These are phyloP conservation scores for Marcusenius ussheri DNA, from an alignment of 2,113 vertebrate genomes.

Conservation along the genomic window DNA sequence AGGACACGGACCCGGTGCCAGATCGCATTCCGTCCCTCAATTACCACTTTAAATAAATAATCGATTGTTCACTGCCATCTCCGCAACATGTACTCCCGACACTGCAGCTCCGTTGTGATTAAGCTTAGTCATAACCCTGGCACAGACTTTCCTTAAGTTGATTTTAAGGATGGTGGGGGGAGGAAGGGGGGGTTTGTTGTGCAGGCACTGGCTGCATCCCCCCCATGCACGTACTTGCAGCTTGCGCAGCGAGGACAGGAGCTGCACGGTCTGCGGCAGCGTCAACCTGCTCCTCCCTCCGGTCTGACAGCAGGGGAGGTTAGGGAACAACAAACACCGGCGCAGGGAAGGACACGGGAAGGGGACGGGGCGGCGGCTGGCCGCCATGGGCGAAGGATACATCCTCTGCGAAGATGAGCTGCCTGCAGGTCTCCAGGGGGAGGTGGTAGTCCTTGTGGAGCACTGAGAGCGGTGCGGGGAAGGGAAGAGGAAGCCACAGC, in stretches of 20 bases:
- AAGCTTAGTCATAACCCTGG: not conserved
- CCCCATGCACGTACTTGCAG: slow-evolving; percentile 53
- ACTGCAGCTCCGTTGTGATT: not conserved
- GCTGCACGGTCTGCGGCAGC: slow-evolving; percentile 49
- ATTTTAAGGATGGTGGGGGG: not conserved
- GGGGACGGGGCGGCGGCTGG: not conserved
- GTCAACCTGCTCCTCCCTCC: slow-evolving; percentile 49
- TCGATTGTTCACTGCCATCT: not conserved
- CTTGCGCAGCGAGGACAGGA: slow-evolving; percentile 48
- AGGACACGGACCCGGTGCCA: not conserved
- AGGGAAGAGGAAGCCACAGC: not conserved
- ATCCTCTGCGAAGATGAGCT: slow-evolving; percentile 60
- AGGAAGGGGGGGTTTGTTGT: not conserved
- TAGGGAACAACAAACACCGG: slow-evolving; percentile 33
- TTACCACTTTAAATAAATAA: not conserved
- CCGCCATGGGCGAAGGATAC: slow-evolving; percentile 53
- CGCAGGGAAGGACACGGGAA: slow-evolving; percentile 8
- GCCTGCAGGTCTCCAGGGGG: slow-evolving; percentile 63
- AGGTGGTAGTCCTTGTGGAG: slow-evolving; percentile 57
- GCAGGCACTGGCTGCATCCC: not conserved
- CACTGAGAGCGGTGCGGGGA: slow-evolving; percentile 38
- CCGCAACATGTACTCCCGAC: not conserved
- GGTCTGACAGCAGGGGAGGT: slow-evolving; percentile 44
- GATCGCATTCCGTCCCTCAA: not conserved
- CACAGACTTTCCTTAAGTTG: not conserved